Conservation (phyloP, 2,113 vertebrate species). For the Bujurquina vittata region DNA sequence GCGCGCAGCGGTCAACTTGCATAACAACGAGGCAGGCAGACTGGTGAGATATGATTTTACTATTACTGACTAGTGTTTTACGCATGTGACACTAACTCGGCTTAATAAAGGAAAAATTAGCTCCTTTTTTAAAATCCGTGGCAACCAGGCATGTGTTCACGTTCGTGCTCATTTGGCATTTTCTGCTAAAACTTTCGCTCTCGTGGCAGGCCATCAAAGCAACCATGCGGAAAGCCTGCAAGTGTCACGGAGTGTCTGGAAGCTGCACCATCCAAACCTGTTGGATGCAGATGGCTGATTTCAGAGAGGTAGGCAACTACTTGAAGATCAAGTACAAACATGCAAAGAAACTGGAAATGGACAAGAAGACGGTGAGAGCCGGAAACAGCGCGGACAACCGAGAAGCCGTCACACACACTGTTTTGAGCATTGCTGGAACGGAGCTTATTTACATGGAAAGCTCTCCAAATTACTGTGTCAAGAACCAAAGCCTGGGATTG, state of each 20-base stretch:
- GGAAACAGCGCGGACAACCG: slow-evolving; percentile 92
- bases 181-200: neutral
- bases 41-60: slow-evolving; percentile 80
- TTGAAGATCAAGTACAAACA: slow-evolving; percentile 89
- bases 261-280: slow-evolving; percentile 98
- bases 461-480: slow-evolving; percentile 92
- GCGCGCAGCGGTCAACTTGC: slow-evolving; percentile 92
- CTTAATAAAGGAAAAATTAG: neutral
- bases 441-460: slow-evolving; percentile 93
- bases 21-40: slow-evolving; percentile 95
- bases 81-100: neutral
- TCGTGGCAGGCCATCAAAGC: slow-evolving; percentile 85
- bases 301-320: slow-evolving; percentile 90
- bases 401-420: slow-evolving; percentile 80
- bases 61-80: neutral
- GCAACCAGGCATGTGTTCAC: neutral
- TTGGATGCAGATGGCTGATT: slow-evolving; percentile 94
- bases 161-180: neutral
- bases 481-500: slow-evolving; percentile 88
- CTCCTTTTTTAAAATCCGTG: neutral
- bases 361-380: slow-evolving; percentile 85
- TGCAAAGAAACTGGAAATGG: slow-evolving; percentile 92
- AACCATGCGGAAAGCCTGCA: slow-evolving; percentile 91
- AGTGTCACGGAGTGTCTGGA: slow-evolving; percentile 96
- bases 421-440: slow-evolving; percentile 81